phyloP scores from a whole-genome alignment of 2,797 vertebrate species.

The Rhyacichthys aspro region DNA sequence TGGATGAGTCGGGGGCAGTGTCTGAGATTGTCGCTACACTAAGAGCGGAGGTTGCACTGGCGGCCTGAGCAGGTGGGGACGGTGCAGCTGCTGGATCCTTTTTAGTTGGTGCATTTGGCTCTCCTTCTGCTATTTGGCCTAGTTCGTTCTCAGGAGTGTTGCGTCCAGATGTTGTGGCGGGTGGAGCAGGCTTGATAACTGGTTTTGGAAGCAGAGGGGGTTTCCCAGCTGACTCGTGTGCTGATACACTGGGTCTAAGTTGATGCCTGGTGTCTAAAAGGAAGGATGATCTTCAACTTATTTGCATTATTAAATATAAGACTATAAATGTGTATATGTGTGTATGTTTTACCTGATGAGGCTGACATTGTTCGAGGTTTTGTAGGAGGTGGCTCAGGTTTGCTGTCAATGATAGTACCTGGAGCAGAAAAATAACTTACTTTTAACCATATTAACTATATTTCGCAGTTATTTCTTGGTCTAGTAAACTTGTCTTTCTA shows the following conservation, averaged over 20 bases:
- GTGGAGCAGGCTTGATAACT: slow-evolving; percentile 69
- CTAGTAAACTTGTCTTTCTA: slow-evolving; percentile 6
- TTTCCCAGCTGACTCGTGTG: slow-evolving; percentile 78
- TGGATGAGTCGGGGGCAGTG: slow-evolving; percentile 46
- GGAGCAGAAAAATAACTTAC: slow-evolving; percentile 52
- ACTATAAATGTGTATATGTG: background rate
- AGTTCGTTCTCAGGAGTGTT: slow-evolving; percentile 78
- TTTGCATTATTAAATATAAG: background rate
- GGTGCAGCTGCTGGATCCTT: slow-evolving; percentile 24
- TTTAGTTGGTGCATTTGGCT: slow-evolving; percentile 54
- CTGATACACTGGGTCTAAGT: slow-evolving; percentile 74
- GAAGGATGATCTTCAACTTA: slow-evolving; percentile 1
- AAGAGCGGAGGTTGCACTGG: slow-evolving; percentile 19
- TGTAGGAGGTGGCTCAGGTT: slow-evolving; percentile 85
- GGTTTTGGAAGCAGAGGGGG: slow-evolving; percentile 82
- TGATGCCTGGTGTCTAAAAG: slow-evolving; percentile 80
- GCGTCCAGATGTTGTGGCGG: slow-evolving; percentile 66
- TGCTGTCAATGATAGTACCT: slow-evolving; percentile 96
- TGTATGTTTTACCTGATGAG: slow-evolving; percentile 86
- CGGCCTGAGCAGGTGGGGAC: slow-evolving; percentile 11
- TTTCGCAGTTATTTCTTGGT: background rate
- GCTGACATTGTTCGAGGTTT: slow-evolving; percentile 94
- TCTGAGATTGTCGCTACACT: slow-evolving; percentile 54
- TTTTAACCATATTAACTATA: background rate
- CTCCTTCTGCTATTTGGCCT: slow-evolving; percentile 68